Evolutionary conservation across 2,888 invertebrate species (phyloP), one percentile per base, ranked within the genome.

Genomic region (Cryptocheilus praepositus): DNA sequence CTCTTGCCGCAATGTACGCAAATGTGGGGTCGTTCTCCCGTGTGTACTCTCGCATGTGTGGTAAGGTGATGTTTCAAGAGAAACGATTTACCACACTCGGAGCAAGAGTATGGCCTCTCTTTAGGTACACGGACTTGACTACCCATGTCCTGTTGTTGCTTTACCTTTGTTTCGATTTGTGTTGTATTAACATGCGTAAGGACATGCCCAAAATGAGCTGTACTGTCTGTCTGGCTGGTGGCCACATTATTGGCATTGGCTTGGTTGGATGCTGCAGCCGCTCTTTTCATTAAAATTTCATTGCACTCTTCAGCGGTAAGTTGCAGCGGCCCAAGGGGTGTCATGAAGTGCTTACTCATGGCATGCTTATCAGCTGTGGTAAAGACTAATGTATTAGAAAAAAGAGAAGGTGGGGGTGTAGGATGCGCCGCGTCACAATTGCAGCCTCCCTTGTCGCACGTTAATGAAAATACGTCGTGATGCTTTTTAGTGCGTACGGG

Each of bases 71-170:
- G 95, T 87, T 95, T 95, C 64, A 95, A 89, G 54, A 95, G 91
- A 89, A 95, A 95, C 15, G 95, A 94, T 88, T 95, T 95, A 61
- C 95, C 95, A 84, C 95, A 95, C 89, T 95, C 95, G 25, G 93
- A 92, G 86, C 95, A 95, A 16, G 94, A 93, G 85, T 95, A 95
- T 2, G 95, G 95, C 21, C 95, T 90, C 87, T 95, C 94, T 86
- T 94, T 94, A 2, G 89, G 88, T 15, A 88, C 88, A 3, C 88
- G 84, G n/a, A 91, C 92, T 81, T 89, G 89, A 51, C 91, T 91
- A 0, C 91, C 89, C 46, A 92, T 92, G 19, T 92, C 92, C 0
- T 92, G 92, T 75, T 92, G 92, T 73, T 91, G 91, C 70, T 92
- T 92, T 0, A 91, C 86, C 79, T 92, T 92, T 61, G 91, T 85